These are phyloP conservation scores for Choloepus hoffmanni DNA, from an alignment of 2,113 vertebrate genomes.

Conservation along the genomic window DNA sequence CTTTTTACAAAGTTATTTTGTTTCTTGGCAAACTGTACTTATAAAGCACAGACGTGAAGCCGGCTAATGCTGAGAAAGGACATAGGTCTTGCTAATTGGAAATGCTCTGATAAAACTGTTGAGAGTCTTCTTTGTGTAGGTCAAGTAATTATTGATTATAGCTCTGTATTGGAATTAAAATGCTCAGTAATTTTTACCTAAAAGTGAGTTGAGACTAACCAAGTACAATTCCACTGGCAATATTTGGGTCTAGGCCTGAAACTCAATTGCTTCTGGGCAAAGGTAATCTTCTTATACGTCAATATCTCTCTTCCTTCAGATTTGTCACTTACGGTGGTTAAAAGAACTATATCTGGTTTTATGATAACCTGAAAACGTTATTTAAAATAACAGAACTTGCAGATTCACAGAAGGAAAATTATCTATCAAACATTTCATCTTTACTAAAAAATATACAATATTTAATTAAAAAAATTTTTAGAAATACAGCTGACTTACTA, in stretches of 20 bases:
- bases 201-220: background rate
- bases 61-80: background rate
- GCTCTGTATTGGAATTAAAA: background rate
- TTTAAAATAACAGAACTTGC: background rate
- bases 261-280: background rate
- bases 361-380: background rate
- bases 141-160: background rate
- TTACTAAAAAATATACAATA: slow-evolving; percentile 31
- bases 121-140: background rate
- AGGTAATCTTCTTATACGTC: background rate
- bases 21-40: background rate
- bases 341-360: background rate
- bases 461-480: slow-evolving; percentile 27
- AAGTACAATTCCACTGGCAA: background rate
- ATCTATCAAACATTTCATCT: slow-evolving; percentile 27
- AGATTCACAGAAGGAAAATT: slow-evolving; percentile 6
- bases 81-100: background rate
- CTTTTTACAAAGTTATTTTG: background rate
- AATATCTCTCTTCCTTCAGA: background rate
- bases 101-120: background rate
- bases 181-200: background rate
- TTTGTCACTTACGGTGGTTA: background rate
- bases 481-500: background rate
- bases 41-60: background rate
- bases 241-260: background rate